These are phyloP conservation scores for Agapornis canus DNA, from an alignment of 2,797 vertebrate genomes.

Conservation along the genomic window DNA sequence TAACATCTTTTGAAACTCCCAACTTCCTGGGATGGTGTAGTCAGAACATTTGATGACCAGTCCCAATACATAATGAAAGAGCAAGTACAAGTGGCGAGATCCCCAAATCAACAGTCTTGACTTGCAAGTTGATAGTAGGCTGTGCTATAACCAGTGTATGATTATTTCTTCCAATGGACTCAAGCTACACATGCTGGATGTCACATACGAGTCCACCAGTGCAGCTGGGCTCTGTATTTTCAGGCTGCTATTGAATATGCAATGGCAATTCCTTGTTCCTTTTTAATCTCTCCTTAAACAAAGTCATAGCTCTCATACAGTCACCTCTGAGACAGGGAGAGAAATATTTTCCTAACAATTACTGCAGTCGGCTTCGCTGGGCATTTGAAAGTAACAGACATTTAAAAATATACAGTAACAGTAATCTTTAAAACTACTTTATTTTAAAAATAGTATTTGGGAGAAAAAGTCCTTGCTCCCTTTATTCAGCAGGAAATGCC, in stretches of 20 bases:
- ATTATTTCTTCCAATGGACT: background rate
- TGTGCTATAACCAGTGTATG: background rate
- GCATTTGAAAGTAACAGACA: conserved; percentile 12
- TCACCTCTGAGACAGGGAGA: conserved; percentile 47
- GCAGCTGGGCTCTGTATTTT: background rate
- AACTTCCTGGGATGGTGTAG: background rate
- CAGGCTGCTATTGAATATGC: background rate
- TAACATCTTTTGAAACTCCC: background rate
- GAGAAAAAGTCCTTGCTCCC: background rate
- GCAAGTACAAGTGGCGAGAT: background rate
- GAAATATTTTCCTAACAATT: conserved; percentile 72
- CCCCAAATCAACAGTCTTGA: background rate
- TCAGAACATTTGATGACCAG: background rate
- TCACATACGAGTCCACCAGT: background rate
- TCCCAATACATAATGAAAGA: background rate
- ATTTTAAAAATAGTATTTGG: conserved; percentile 34
- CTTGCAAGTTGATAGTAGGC: background rate
- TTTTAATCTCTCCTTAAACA: conserved; percentile 44
- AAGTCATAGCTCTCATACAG: conserved; percentile 46
- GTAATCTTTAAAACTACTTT: conserved; percentile 59
- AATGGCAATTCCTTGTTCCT: background rate
- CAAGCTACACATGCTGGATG: background rate
- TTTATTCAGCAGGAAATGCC: conserved; percentile 63
- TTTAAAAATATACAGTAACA: background rate
- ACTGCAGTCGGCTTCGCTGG: conserved; percentile 9